A percentile compares a stretch with the other conserved stretches of the same genome.
Conservation (phyloP, 2,113 vertebrate genomes). For the Pogona vitticeps region DNA sequence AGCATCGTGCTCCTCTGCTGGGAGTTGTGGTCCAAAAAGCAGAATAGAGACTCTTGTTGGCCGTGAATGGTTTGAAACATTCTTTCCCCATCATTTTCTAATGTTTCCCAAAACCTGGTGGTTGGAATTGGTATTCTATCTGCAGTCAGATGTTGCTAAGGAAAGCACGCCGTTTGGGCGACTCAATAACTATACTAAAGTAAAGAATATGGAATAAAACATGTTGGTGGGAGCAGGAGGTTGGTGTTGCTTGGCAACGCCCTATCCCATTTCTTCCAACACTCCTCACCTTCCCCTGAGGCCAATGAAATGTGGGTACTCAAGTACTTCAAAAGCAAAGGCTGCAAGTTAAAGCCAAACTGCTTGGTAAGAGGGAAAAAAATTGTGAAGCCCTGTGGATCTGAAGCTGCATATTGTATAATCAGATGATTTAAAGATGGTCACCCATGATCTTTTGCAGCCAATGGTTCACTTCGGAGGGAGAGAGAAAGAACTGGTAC, state of each 20-base stretch:
- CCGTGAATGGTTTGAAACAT: neutral
- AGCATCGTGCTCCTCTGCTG: no score
- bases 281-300: slow-evolving; percentile 10
- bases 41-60: no score
- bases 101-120: slow-evolving; percentile 34
- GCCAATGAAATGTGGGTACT: neutral
- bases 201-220: slow-evolving; percentile 38
- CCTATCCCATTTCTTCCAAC: slow-evolving; percentile 14
- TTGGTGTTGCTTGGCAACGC: slow-evolving; percentile 69
- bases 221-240: slow-evolving; percentile 31
- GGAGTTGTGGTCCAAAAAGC: no score
- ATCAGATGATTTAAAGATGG: no score
- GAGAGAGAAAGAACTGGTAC: no score
- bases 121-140: slow-evolving; percentile 44
- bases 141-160: neutral
- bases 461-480: no score
- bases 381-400: neutral
- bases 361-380: neutral
- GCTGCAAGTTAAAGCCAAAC: neutral
- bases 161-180: neutral
- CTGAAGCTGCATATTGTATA: neutral
- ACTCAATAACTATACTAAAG: neutral
- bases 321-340: neutral
- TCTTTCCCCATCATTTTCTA: slow-evolving; percentile 20
- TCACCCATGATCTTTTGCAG: no score